Base-by-base conservation (phyloP, 2,888 invertebrate genomes). In the Noctuana brunneofusca region DNA sequence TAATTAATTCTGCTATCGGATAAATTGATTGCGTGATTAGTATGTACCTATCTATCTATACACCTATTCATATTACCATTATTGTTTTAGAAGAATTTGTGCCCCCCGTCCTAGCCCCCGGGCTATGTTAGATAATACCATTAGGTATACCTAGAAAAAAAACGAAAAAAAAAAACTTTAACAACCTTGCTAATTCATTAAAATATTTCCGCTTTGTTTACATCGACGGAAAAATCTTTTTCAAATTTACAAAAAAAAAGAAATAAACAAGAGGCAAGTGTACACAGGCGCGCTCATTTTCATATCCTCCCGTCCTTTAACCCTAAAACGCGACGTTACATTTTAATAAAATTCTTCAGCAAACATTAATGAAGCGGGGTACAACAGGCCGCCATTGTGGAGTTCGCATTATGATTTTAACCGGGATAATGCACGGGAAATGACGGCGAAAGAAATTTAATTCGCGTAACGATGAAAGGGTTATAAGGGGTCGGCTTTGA, bases 381-480 rank as follows among this genome's bases (percentile, higher is more conserved):
- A 79, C 79, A 86, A 84, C 87, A 86, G 78, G 79, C 81, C 77
- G 75, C 80, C 83, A 87, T 89, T 89, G 89, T 89, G 69, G 68
- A 69, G 74, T 76, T 71, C 75, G 70, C 89, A 90, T 90, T 90
- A 89, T 89, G 88, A 89, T 89, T 88, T 85, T 86, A 88, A 83
- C 89, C 88, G 85, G 86, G 89, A 89, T 90, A 90, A 91, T 90
- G 89, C 79, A 89, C 89, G 90, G 91, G 91, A 91, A 91, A 90
- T 91, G 90, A 91, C 90, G 89, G 87, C 80, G 90, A 90, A 90
- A 90, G 90, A 91, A 90, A 90, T 91, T 90, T 89, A 90, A 91
- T 90, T 90, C 89, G 85, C 87, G 84, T 84, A 88, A 83, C 89
- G 87, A 86, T 87, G 89, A 90, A 91, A 90, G 90, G 91, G 91